Conservation (phyloP, 2,113 vertebrate genomes). For the Caloenas nicobarica region DNA sequence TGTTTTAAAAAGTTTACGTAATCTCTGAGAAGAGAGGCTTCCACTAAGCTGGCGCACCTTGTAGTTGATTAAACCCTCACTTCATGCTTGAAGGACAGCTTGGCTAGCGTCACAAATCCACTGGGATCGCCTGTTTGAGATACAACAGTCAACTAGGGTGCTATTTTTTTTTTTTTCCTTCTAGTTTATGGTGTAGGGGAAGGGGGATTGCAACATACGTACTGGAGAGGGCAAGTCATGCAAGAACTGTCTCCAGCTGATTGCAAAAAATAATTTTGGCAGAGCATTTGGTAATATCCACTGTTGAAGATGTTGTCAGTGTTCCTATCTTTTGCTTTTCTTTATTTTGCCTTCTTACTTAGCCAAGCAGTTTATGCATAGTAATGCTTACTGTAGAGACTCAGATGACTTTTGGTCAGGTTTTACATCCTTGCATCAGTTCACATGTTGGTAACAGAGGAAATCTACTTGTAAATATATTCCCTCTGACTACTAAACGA, state of each 20-base stretch:
- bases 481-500: background rate
- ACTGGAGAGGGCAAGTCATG: background rate
- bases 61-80: conserved; percentile 13
- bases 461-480: background rate
- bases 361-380: background rate
- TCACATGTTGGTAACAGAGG: background rate
- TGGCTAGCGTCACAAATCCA: background rate
- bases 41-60: conserved; percentile 13
- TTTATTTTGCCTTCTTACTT: background rate
- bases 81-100: conserved; percentile 12
- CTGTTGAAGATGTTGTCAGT: accelerated
- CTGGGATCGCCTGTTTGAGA: background rate
- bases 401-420: background rate
- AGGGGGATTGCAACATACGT: background rate
- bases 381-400: background rate
- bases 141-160: background rate
- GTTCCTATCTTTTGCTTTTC: background rate
- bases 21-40: conserved; percentile 6
- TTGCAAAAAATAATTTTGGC: background rate
- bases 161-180: background rate
- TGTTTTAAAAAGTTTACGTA: conserved; percentile 15
- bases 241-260: background rate
- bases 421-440: background rate
- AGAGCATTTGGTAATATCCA: background rate
- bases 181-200: background rate